phyloP scores from a whole-genome alignment of 2,797 vertebrate genomes.

The Gobionotothen gibberifrons region DNA sequence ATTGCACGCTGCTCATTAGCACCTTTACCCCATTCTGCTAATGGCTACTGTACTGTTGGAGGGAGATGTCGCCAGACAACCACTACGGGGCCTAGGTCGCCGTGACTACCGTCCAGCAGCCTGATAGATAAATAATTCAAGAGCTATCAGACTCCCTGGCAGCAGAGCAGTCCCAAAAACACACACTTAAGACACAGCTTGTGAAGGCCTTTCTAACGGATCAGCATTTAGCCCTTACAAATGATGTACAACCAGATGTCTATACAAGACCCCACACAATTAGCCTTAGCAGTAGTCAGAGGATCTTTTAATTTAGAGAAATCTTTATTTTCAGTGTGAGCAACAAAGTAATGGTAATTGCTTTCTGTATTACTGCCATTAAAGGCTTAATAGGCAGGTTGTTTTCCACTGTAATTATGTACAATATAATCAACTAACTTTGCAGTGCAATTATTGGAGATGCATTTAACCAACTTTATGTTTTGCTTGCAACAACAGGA shows the following conservation, averaged over 20 bases:
- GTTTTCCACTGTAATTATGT: conserved; percentile 85
- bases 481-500: conserved; percentile 51
- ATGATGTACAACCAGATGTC: conserved; percentile 74
- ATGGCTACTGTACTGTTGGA: conserved; percentile 71
- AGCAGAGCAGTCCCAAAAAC: conserved; percentile 75
- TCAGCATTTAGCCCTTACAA: conserved; percentile 77
- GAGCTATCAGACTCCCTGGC: conserved; percentile 81
- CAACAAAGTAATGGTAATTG: conserved; percentile 84
- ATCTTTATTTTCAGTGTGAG: conserved; percentile 80
- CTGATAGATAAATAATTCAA: conserved; percentile 83
- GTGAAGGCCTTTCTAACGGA: conserved; percentile 69
- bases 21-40: conserved; percentile 62
- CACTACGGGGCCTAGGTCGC: conserved; percentile 72
- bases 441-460: conserved; percentile 81
- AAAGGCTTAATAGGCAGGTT: conserved; percentile 84
- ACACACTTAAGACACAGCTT: conserved; percentile 70
- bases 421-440: conserved; percentile 83
- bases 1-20: conserved; percentile 68
- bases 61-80: conserved; percentile 76
- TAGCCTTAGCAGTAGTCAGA: conserved; percentile 67
- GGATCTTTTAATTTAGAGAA: conserved; percentile 76
- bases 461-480: conserved; percentile 74
- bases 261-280: conserved; percentile 70
- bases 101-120: conserved; percentile 78
- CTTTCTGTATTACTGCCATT: conserved; percentile 83